Conservation (phyloP, 1,140 invertebrate species). For the Papilio helenus region DNA sequence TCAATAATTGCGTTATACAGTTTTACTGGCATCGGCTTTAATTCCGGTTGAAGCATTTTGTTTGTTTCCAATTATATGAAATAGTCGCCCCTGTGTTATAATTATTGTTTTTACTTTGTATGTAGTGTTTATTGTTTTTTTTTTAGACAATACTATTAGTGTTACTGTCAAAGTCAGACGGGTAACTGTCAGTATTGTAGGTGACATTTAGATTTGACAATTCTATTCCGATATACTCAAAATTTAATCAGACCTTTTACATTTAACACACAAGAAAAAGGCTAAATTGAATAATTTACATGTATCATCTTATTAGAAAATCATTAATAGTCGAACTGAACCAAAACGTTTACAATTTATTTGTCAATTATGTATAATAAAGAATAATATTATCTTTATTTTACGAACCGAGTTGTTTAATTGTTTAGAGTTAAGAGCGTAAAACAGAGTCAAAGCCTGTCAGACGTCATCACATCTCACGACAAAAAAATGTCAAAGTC, state of each 20-base stretch:
- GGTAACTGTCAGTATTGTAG: too few relatives aligned
- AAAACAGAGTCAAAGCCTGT: neutral
- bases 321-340: too few relatives aligned
- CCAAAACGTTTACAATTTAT: too few relatives aligned
- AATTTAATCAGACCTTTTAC: neutral
- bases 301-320: too few relatives aligned
- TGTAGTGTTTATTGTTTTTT: neutral
- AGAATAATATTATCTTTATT: neutral
- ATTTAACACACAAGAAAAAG: too few relatives aligned
- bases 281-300: too few relatives aligned
- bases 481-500: neutral
- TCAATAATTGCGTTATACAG: conserved; percentile 71
- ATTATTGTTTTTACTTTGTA: neutral
- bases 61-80: neutral
- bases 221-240: neutral
- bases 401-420: too few relatives aligned
- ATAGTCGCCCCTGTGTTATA: neutral
- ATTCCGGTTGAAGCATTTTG: conserved; percentile 48
- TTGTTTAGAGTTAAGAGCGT: too few relatives aligned
- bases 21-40: conserved; percentile 71
- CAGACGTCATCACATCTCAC: neutral
- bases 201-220: neutral
- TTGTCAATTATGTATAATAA: too few relatives aligned
- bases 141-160: neutral
- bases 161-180: neutral